Conservation (phyloP, 1,140 invertebrate species). For the Apis dorsata region DNA sequence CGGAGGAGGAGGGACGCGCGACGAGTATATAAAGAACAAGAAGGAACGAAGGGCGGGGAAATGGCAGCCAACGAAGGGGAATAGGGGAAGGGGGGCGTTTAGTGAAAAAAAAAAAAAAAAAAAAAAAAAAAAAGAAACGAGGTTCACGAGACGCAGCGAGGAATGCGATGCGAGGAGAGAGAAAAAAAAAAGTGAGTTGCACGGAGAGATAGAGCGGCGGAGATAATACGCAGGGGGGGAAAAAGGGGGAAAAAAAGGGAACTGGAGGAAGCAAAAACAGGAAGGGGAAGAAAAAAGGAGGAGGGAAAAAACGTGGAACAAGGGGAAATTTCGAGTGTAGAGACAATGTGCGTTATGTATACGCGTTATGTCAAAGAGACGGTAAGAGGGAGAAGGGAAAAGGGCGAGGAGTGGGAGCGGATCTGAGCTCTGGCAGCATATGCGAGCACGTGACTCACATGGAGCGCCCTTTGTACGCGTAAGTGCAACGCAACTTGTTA, state of each 20-base stretch:
- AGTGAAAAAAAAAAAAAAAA: not conserved
- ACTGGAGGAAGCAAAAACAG: not conserved
- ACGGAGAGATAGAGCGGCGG: not conserved
- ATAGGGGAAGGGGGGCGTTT: not conserved
- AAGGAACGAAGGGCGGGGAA: too few relatives aligned
- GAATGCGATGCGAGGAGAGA: not conserved
- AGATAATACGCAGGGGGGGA: not conserved
- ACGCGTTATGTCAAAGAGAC: constrained; percentile 25
- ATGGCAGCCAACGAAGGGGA: not conserved
- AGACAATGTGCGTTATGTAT: constrained; percentile 27
- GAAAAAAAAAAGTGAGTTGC: not conserved
- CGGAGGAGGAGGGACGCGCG: not conserved
- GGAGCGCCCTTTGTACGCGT: constrained; percentile 73
- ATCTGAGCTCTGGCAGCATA: constrained; percentile 62
- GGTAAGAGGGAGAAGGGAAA: not conserved
- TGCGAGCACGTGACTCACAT: constrained; percentile 75
- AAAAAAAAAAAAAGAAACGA: not conserved
- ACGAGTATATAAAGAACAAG: constrained; percentile 23
- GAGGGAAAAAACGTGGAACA: not conserved
- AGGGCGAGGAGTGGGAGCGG: constrained; percentile 6
- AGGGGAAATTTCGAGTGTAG: constrained; percentile 9
- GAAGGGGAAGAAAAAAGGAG: not conserved
- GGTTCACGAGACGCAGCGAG: not conserved
- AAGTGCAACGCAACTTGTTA: constrained; percentile 70
- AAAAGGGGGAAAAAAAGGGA: not conserved